A percentile compares a stretch with the other conserved stretches of the same genome.
Evolutionary conservation across 1,140 invertebrate genomes (phyloP).

Genomic region (Babylonia areolata): DNA sequence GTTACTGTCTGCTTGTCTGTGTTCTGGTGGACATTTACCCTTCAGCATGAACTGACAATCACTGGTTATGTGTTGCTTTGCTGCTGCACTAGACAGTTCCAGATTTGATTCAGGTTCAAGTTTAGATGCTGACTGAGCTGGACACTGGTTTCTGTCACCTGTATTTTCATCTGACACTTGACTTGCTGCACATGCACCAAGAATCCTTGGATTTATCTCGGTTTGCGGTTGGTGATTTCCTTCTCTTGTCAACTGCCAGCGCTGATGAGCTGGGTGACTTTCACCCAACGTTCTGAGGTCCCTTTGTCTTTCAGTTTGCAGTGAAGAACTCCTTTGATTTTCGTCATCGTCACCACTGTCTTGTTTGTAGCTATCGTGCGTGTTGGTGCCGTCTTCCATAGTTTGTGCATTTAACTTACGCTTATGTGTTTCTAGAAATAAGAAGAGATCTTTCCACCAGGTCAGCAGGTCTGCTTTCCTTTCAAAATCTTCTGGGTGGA

Average conservation of each 20-base stretch:
- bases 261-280: neutral
- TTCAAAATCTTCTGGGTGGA: neutral
- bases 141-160: neutral
- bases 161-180: neutral
- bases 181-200: too few relatives aligned
- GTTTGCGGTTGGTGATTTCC: neutral
- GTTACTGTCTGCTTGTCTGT: neutral
- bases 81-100: neutral
- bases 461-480: neutral
- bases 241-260: neutral
- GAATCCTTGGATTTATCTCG: neutral
- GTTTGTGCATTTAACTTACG: neutral
- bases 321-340: neutral
- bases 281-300: neutral
- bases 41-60: neutral
- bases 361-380: neutral
- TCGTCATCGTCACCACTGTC: neutral
- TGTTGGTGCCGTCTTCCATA: neutral
- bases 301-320: neutral
- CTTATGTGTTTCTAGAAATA: neutral
- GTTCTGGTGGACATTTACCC: neutral
- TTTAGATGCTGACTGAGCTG: neutral
- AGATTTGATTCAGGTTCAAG: neutral
- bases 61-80: neutral
- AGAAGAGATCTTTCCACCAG: neutral